Conservation (phyloP, 2,797 vertebrate genomes). For the Schizopygopsis pylzovi region DNA sequence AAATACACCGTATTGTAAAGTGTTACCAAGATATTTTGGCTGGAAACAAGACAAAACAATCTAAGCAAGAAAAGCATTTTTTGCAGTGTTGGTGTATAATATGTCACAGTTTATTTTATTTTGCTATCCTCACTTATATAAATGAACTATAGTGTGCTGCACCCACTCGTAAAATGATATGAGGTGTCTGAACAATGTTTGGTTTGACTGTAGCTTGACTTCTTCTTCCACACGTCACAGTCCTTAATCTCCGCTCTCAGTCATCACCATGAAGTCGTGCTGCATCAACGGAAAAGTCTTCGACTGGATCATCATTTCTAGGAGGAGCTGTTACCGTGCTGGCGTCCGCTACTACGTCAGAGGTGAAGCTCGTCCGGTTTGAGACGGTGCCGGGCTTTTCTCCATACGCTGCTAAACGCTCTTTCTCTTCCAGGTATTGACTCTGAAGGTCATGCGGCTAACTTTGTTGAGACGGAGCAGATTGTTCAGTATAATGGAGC, state of each 20-base stretch:
- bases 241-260: conserved; percentile 73
- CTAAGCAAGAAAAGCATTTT: too few species aligned
- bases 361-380: conserved; percentile 77
- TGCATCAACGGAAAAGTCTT: conserved; percentile 92
- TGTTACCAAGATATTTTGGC: too few species aligned
- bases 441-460: conserved; percentile 95
- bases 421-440: conserved; percentile 84
- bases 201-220: not conserved
- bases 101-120: too few species aligned
- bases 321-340: conserved; percentile 94
- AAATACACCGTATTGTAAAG: too few species aligned
- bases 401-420: not conserved
- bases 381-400: not conserved
- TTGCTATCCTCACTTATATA: too few species aligned
- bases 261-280: conserved; percentile 89
- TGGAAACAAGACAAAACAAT: too few species aligned
- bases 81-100: too few species aligned
- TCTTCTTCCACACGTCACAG: not conserved
- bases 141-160: too few species aligned
- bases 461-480: conserved; percentile 96
- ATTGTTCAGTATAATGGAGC: conserved; percentile 87
- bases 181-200: too few species aligned
- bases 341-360: conserved; percentile 95
- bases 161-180: too few species aligned
- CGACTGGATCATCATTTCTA: conserved; percentile 93